Base-by-base conservation (phyloP, 2,888 invertebrate genomes). In the Epistrophella euchroma region DNA sequence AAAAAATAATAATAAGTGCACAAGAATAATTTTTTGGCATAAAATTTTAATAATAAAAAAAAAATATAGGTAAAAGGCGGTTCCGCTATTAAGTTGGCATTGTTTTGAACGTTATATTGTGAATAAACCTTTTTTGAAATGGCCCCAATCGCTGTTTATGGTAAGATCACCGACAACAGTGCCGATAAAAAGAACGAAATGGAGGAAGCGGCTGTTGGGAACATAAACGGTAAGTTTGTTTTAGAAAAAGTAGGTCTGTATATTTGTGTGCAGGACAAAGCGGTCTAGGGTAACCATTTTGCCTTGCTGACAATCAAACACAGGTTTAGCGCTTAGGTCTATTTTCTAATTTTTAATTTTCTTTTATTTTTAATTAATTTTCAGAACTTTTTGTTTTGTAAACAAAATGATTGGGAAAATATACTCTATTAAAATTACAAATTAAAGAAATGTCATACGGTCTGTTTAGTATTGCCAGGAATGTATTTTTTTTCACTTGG, bases 71-170 rank as follows among this genome's bases (percentile, higher is more conserved):
- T 15, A 68, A 45, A 55, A 22, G 22, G 19, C 35, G 5, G 3
- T 60, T 73, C 68, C 22, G 47, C 25, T 11, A 45, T 60, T 5
- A 45, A 45, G 32, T 50, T 66, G n/a, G 22, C 56, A 25, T 66
- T 50, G 15, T 50, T 68, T 52, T 56, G 3, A 32, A 17, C 28
- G 55, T 19, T 43, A 15, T 19, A 45, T 70, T 28, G 40, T 17
- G 22, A 76, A 68, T 15, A 68, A 58, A 6, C 32, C 55, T 52
- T 50, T 43, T 60, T 68, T n/a, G 60, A 75, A 68, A 85, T 85
- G 85, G 85, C 85, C 28, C 85, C 85, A 81, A 85, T 85, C 22
- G 85, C 76, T 62, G 81, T 81, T 47, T 81, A 77, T 9, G 85
- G 64, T 56, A 81, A 85, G 22, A 60, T 62, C n/a, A 11, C 76